phyloP scores from a whole-genome alignment of 2,888 invertebrate species.

The Micoletzkya japonica region DNA sequence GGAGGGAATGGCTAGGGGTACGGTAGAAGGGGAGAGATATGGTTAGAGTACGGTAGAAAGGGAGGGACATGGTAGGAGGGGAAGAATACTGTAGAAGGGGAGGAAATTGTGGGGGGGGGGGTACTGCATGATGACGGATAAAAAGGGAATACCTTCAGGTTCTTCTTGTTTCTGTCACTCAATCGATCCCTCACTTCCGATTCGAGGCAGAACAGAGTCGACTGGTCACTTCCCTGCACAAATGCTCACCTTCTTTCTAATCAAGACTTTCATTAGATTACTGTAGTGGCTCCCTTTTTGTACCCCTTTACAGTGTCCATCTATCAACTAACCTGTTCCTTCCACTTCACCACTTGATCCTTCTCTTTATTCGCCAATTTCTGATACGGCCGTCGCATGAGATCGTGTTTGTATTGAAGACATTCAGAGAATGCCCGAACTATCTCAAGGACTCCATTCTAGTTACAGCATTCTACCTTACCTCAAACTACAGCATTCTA shows the following conservation, averaged over 20 bases:
- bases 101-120: too few relatives aligned
- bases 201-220: constrained; percentile 15
- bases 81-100: too few relatives aligned
- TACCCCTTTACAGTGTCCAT: too few relatives aligned
- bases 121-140: too few relatives aligned
- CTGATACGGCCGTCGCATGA: not conserved
- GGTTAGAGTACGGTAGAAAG: too few relatives aligned
- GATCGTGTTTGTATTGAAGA: constrained; percentile 24
- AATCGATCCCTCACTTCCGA: constrained; percentile 22
- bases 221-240: constrained; percentile 3
- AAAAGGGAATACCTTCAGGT: constrained; percentile 25
- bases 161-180: constrained; percentile 25
- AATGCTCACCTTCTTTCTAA: not conserved
- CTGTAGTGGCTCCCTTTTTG: too few relatives aligned
- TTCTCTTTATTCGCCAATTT: constrained; percentile 24
- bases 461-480: not conserved
- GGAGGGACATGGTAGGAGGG: too few relatives aligned
- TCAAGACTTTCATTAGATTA: too few relatives aligned
- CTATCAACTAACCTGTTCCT: constrained; percentile 7
- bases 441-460: not conserved
- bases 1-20: too few relatives aligned
- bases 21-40: too few relatives aligned
- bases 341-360: constrained; percentile 20
- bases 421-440: constrained; percentile 1
- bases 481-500: not conserved